phyloP scores from a whole-genome alignment of 2,888 invertebrate genomes.

The Trachelus tabidus region DNA sequence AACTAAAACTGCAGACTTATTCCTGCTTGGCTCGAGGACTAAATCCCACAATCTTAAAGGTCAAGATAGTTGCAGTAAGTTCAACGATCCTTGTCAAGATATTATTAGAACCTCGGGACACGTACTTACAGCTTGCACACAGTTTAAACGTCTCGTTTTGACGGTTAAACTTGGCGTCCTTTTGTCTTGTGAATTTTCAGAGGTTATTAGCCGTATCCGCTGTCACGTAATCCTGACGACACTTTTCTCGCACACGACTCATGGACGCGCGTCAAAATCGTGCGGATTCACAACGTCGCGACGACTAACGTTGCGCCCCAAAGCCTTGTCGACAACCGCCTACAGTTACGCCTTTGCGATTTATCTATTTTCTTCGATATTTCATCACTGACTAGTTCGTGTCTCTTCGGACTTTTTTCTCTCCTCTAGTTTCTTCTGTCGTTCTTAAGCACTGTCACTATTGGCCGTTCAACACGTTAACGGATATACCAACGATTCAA shows the following conservation, averaged over 20 bases:
- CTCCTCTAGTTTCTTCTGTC: not conserved
- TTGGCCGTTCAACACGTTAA: no score
- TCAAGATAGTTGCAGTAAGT: constrained; percentile 37
- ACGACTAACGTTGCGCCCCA: no score
- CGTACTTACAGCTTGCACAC: constrained; percentile 15
- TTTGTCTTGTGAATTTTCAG: no score
- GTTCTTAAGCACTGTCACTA: not conserved
- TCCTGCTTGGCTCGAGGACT: not conserved
- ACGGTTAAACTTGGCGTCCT: no score
- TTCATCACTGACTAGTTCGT: not conserved
- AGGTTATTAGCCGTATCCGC: no score
- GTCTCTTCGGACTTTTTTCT: not conserved
- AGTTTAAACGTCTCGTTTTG: not conserved
- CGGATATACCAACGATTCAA: no score
- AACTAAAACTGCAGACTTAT: constrained; percentile 1
- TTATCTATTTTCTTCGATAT: not conserved
- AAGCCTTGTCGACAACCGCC: no score
- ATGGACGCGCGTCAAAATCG: no score
- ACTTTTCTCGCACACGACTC: not conserved
- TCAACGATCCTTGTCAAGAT: constrained; percentile 49
- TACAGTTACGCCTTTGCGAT: not conserved
- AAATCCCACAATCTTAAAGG: not conserved
- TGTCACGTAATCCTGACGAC: no score
- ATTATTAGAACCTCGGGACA: constrained; percentile 40
- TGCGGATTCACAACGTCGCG: no score